Evolutionary conservation across 2,888 invertebrate species (phyloP), one percentile per base, ranked within the genome.

Genomic region (Cyrtodaria siliqua): DNA sequence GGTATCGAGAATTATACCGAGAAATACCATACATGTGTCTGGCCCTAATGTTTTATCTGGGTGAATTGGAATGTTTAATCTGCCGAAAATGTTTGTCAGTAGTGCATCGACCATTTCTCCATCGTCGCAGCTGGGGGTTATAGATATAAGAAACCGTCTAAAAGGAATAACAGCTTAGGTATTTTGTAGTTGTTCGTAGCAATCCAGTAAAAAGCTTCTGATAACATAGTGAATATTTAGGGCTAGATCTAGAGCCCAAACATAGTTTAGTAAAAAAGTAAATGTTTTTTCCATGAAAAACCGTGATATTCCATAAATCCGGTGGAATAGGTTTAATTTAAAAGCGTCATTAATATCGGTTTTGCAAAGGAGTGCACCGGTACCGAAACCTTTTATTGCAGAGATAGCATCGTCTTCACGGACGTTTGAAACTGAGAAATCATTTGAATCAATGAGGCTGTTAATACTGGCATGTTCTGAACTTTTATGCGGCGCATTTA

Each of bases 401-500:
- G 59, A 38, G 26, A 82, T 78, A 1, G 76, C 84, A 60, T 79
- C 76, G 67, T 84, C 82, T 20, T 81, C 57, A 14, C 42, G 53
- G 1, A 82, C 77, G 63, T 81, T 79, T 0, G 60, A 42, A 23
- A 79, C 47, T 12, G 63, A 62, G 47, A 61, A 76, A 6, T 53
- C n/a, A 16, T 78, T 66, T 66, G 79, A 78, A 47, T 70, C 68
- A 20, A 83, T 83, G n/a, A 83, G 26, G 12, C 70, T 59, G 38
- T 78, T 83, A 4, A 83, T 55, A 29, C 82, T 83, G 14, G 26
- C 24, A 24, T 77, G 52, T 14, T 42, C n/a, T 23, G 16, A 2
- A 50, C 69, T 52, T 14, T 82, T 57, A 62, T 80, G 84, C n/a
- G 82, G 80, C 0, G 80, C 57, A 12, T 76, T 82, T 2, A 81